Base-by-base conservation (phyloP, 2,797 vertebrate genomes). In the Falco biarmicus region DNA sequence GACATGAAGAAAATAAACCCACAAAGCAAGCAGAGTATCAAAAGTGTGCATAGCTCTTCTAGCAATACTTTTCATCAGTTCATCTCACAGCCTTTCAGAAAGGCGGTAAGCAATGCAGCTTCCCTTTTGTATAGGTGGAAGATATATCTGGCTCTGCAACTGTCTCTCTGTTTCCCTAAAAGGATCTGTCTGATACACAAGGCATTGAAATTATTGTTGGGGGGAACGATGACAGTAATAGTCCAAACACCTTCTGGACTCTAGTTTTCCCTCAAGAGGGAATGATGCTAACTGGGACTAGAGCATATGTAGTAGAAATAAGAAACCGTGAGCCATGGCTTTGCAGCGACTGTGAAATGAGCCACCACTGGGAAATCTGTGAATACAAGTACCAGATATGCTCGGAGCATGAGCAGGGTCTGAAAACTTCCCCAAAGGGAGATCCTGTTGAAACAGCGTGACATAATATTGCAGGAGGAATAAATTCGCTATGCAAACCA, bases 401-500 rank as follows among this genome's bases (percentile, higher is more conserved):
- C 93, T 74, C 71, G 78, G 76, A 95, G 76, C 71, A 47, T 4
- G 31, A 94, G 59, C 51, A 37, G 82, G 73, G 70, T 24, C 75
- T 89, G 75, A 21, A 75, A 71, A 70, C 56, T 51, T 90, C 79
- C 82, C 64, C n/a, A 68, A 22, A 90, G 82, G 73, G 81, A 86
- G 57, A 81, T 80, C 53, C 70, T 65, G 37, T 75, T 68, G 59
- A 59, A 82, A 63, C n/a, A 86, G 53, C 13, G 1, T 32, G 74
- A 60, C 81, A 89, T 39, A 69, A 25, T 37, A 70, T 41, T 85
- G 85, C 34, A 78, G 60, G 69, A 68, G 74, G 92, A 71, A 66
- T 84, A 32, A 90, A 95, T 90, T 77, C 80, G 54, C 84, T 31
- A 32, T 92, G 89, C 77, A 95, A 76, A 85, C 14, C 75, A 68